These are phyloP conservation scores for Rhingia rostrata DNA, from an alignment of 2,888 invertebrate genomes.

Conservation along the genomic window DNA sequence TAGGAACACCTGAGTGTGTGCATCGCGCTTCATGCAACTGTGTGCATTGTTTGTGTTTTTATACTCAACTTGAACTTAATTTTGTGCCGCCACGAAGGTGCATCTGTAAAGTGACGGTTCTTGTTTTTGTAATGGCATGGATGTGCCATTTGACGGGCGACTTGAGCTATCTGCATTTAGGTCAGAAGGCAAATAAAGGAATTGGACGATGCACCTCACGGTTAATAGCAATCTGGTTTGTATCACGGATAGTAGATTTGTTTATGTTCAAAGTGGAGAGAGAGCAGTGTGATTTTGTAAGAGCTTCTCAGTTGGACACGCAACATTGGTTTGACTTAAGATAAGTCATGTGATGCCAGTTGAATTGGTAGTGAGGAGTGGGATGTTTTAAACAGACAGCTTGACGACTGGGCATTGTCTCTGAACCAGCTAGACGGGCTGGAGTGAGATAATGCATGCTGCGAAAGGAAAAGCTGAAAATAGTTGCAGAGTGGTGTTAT, in stretches of 20 bases:
- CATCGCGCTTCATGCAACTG: background rate
- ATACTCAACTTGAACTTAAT: conserved; percentile 43
- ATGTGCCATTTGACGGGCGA: conserved; percentile 26
- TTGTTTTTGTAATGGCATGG: conserved; percentile 12
- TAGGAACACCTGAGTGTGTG: conserved; percentile 1
- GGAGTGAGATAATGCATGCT: too few relatives aligned
- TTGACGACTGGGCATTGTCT: too few relatives aligned
- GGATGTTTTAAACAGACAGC: too few relatives aligned
- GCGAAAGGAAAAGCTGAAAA: too few relatives aligned
- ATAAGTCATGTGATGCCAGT: too few relatives aligned
- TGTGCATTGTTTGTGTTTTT: conserved; percentile 13
- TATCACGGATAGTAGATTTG: background rate
- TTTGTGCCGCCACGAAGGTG: conserved; percentile 11
- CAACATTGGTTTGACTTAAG: too few relatives aligned
- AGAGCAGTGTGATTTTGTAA: too few relatives aligned
- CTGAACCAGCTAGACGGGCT: too few relatives aligned
- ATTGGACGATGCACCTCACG: background rate
- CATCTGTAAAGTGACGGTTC: conserved; percentile 30
- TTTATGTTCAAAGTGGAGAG: background rate
- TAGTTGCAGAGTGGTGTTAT: too few relatives aligned
- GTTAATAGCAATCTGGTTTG: conserved; percentile 7
- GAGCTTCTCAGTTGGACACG: too few relatives aligned
- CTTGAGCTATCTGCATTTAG: conserved; percentile 1
- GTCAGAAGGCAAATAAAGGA: conserved; percentile 29
- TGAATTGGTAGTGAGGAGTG: too few relatives aligned